Conservation (phyloP, 2,113 vertebrate species). For the Erythrocercus mccallii region DNA sequence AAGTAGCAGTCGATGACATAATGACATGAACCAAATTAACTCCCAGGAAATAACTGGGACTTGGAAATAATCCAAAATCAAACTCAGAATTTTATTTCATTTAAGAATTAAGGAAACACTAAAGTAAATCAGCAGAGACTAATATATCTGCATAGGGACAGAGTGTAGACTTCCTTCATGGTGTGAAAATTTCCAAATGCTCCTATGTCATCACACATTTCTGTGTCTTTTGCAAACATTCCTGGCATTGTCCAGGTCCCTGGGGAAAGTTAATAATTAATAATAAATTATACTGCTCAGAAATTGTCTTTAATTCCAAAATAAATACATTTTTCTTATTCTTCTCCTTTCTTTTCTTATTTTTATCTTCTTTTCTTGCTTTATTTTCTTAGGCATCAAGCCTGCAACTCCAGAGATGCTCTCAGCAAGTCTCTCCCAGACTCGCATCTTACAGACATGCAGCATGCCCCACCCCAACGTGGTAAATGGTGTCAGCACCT, state of each 20-base stretch:
- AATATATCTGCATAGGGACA: background rate
- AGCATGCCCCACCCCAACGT: constrained; percentile 77
- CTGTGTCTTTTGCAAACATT: background rate
- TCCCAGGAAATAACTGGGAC: background rate
- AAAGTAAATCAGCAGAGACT: background rate
- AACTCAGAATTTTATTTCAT: background rate
- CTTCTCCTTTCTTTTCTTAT: background rate
- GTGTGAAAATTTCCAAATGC: background rate
- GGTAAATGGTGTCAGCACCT: constrained; percentile 78
- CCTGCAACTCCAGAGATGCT: constrained; percentile 81
- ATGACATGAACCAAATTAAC: background rate
- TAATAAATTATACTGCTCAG: background rate
- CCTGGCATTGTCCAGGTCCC: background rate
- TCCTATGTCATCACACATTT: background rate
- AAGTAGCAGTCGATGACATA: background rate
- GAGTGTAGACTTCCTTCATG: background rate
- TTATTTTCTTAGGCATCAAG: constrained; percentile 48
- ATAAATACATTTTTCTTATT: background rate
- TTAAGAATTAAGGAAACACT: background rate
- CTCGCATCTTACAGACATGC: constrained; percentile 81
- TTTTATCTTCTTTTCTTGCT: background rate
- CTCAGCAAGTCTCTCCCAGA: constrained; percentile 85
- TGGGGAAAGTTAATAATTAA: background rate
- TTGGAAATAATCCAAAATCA: background rate
- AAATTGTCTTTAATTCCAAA: background rate